Evolutionary conservation across 2,113 vertebrate genomes (phyloP).

Genomic region (Macrotis lagotis): DNA sequence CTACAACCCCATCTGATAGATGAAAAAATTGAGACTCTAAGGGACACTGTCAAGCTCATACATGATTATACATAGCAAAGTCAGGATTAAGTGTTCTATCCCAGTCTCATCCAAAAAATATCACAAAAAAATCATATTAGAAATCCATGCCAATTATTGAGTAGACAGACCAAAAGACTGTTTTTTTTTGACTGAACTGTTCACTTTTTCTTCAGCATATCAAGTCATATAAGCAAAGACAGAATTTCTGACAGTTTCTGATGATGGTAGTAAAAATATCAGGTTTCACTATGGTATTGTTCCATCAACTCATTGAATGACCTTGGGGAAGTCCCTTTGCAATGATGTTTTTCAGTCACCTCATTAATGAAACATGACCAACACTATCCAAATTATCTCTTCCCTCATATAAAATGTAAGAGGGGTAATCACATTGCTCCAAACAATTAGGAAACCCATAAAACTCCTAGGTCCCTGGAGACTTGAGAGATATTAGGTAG

Average conservation of each 20-base stretch:
- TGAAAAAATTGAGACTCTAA: neutral
- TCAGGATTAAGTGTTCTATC: neutral
- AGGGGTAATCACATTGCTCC: constrained; percentile 24
- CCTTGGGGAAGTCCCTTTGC: neutral
- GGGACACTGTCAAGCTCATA: neutral
- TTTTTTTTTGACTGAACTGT: neutral
- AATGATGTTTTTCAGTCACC: neutral
- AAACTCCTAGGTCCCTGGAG: neutral
- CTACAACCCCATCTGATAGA: neutral
- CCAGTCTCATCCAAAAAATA: neutral
- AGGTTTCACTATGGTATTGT: neutral
- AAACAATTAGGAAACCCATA: constrained; percentile 38
- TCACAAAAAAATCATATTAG: neutral
- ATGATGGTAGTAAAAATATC: neutral
- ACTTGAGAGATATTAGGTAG: constrained; percentile 12
- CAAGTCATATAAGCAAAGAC: neutral
- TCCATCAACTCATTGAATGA: neutral
- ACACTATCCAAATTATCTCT: neutral
- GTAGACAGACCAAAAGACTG: too few species aligned
- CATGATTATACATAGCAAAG: neutral
- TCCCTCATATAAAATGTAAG: neutral
- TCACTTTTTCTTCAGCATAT: neutral
- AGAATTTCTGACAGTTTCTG: neutral
- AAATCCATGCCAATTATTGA: neutral
- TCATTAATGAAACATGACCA: neutral